phyloP scores from a whole-genome alignment of 2,888 invertebrate species.

The Drosophila meridionalis region DNA sequence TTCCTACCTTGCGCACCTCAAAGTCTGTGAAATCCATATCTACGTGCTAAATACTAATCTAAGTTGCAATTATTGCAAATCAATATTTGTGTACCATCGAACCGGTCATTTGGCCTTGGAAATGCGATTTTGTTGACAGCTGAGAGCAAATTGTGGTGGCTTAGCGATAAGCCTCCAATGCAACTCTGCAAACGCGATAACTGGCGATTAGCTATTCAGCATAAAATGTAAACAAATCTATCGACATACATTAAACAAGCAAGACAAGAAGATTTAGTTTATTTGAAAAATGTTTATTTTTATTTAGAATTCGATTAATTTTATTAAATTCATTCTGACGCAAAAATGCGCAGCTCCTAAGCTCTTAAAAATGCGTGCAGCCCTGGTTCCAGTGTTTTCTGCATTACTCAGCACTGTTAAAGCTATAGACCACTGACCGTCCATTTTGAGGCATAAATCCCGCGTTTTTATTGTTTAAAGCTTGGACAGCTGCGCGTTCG shows the following conservation, averaged over 20 bases:
- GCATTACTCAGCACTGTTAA: slow-evolving; percentile 9
- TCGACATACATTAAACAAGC: not conserved
- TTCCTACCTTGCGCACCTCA: slow-evolving; percentile 79
- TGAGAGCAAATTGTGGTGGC: slow-evolving; percentile 37
- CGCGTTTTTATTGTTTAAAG: slow-evolving; percentile 1
- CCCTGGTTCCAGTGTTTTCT: not conserved
- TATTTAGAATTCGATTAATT: not conserved
- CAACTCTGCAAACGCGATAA: not conserved
- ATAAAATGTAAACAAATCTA: not conserved
- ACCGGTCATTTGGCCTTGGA: slow-evolving; percentile 53
- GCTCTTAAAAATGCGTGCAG: slow-evolving; percentile 18
- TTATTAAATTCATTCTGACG: not conserved
- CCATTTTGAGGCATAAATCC: slow-evolving; percentile 8
- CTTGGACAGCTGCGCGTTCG: not conserved
- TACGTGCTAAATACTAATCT: slow-evolving; percentile 41
- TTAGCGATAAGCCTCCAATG: slow-evolving; percentile 10
- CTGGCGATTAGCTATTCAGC: not conserved
- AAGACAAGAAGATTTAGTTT: too few relatives aligned
- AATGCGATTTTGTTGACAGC: slow-evolving; percentile 28
- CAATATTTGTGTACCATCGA: slow-evolving; percentile 61
- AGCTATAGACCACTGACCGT: not conserved
- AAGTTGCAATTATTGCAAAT: slow-evolving; percentile 51
- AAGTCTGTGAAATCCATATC: slow-evolving; percentile 83
- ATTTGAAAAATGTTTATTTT: too few relatives aligned
- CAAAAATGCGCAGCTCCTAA: slow-evolving; percentile 1